phyloP scores from a whole-genome alignment of 2,113 vertebrate species.

The Melanotaenia duboulayi region DNA sequence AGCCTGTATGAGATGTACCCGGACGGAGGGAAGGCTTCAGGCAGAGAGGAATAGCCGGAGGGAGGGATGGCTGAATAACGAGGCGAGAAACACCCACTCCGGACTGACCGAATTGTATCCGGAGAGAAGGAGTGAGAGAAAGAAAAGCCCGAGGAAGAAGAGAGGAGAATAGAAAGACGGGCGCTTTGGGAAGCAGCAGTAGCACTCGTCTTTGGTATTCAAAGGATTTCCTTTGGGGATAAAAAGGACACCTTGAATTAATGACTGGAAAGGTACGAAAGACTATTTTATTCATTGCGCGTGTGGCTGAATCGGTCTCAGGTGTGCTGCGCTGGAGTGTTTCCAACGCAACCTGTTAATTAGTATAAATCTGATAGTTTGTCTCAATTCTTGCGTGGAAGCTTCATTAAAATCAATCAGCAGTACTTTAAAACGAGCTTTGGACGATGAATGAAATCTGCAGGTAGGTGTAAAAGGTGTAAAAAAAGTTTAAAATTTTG shows the following conservation, averaged over 20 bases:
- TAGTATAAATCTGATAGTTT: slow-evolving; percentile 22
- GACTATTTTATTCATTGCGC: slow-evolving; percentile 51
- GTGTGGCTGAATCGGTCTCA: slow-evolving; percentile 23
- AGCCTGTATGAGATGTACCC: slow-evolving; percentile 47
- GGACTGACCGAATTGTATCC: slow-evolving; percentile 65
- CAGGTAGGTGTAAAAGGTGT: slow-evolving; percentile 16
- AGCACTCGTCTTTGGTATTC: slow-evolving; percentile 49
- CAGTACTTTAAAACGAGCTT: slow-evolving; percentile 1
- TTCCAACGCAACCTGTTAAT: slow-evolving; percentile 20
- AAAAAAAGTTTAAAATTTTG: too few relatives aligned
- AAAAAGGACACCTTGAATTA: slow-evolving; percentile 59
- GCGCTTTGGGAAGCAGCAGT: slow-evolving; percentile 40
- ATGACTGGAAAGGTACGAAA: slow-evolving; percentile 76
- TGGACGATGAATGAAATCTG: slow-evolving; percentile 24
- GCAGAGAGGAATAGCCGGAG: slow-evolving; percentile 72
- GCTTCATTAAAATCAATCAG: slow-evolving; percentile 16
- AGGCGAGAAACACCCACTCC: slow-evolving; percentile 75
- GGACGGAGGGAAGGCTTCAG: slow-evolving; percentile 64
- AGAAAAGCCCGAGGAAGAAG: slow-evolving; percentile 42
- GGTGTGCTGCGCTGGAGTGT: slow-evolving; percentile 44
- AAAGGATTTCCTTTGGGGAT: slow-evolving; percentile 58
- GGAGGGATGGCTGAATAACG: slow-evolving; percentile 79
- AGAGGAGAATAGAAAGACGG: slow-evolving; percentile 44
- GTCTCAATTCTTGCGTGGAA: slow-evolving; percentile 8
- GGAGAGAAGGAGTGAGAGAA: slow-evolving; percentile 63